phyloP scores from a whole-genome alignment of 1,140 invertebrate genomes.

The Leptopilina clavipes region DNA sequence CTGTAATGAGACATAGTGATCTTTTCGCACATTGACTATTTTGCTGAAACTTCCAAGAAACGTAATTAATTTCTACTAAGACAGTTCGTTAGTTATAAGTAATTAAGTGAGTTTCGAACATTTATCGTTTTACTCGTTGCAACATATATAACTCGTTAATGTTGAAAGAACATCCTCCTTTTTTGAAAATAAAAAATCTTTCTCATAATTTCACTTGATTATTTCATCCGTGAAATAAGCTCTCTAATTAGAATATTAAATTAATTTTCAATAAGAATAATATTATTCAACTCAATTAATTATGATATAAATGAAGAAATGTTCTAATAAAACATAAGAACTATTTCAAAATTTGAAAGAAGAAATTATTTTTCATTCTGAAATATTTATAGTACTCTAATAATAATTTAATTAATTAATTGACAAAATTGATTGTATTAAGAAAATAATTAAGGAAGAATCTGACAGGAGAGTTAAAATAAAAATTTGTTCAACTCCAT shows the following conservation, averaged over 20 bases:
- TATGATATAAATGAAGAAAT: too few species aligned
- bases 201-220: not conserved
- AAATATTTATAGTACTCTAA: too few species aligned
- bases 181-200: not conserved
- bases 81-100: constrained; percentile 27
- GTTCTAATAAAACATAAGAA: too few species aligned
- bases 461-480: too few species aligned
- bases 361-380: too few species aligned
- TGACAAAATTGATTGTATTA: too few species aligned
- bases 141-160: not conserved
- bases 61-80: constrained; percentile 32
- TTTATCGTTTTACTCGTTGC: not conserved
- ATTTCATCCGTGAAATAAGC: not conserved
- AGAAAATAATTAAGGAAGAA: too few species aligned
- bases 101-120: constrained; percentile 15
- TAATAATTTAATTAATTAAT: too few species aligned
- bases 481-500: too few species aligned
- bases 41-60: constrained; percentile 19
- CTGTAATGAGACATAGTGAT: constrained; percentile 25
- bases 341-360: too few species aligned
- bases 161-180: not conserved
- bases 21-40: constrained; percentile 16
- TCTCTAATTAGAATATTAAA: not conserved
- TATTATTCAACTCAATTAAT: not conserved
- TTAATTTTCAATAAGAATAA: not conserved